Conservation (phyloP, 2,113 vertebrate genomes). For the Scopus umbretta region DNA sequence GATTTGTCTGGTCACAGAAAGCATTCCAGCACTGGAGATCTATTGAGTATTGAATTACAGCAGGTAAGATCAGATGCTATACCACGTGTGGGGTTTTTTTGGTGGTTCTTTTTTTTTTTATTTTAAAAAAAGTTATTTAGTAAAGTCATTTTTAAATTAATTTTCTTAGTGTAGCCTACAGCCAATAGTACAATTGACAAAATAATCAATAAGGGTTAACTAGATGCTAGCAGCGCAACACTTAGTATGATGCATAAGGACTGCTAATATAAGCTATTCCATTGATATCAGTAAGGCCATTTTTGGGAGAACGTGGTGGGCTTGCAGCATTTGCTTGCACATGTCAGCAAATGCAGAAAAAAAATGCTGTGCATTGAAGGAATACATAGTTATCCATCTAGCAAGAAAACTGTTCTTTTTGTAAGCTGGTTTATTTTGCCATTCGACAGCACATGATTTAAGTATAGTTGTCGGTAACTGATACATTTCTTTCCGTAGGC, state of each 20-base stretch:
- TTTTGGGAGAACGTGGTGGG: background rate
- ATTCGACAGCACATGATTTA: background rate
- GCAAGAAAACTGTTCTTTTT: background rate
- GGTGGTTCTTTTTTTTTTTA: no score
- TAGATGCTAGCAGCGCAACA: fast-evolving
- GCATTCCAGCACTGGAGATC: slow-evolving; percentile 83
- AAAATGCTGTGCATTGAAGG: background rate
- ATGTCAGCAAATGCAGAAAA: background rate
- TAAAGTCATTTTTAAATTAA: background rate
- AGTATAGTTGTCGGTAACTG: background rate
- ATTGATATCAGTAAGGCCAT: background rate
- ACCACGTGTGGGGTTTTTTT: background rate
- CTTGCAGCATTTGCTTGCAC: no score
- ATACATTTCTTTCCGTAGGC: slow-evolving; percentile 51
- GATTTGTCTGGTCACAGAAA: slow-evolving; percentile 79
- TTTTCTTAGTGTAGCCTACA: background rate
- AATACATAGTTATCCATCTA: background rate
- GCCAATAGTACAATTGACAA: background rate
- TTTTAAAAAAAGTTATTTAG: background rate
- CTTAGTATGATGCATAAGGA: background rate
- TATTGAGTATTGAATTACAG: slow-evolving; percentile 79
- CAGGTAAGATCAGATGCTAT: slow-evolving; percentile 60
- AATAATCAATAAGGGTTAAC: background rate
- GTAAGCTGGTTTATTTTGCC: background rate
- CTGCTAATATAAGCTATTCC: background rate